Evolutionary conservation across 1,140 invertebrate genomes (phyloP).

Genomic region (Drosophila dunni): DNA sequence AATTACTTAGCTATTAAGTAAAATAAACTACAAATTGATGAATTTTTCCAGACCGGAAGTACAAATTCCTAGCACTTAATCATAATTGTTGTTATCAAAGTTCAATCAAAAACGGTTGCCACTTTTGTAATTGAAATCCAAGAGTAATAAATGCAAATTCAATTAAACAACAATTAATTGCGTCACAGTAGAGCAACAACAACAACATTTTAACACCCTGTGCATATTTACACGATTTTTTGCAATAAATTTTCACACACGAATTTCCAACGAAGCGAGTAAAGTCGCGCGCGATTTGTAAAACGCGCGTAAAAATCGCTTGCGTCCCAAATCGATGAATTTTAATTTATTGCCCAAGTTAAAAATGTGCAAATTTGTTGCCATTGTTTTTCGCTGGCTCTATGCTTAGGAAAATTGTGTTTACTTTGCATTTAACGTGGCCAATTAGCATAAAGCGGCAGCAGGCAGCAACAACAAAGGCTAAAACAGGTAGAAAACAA

Average conservation of each 20-base stretch:
- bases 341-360: constrained; percentile 69
- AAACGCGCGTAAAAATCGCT: constrained; percentile 46
- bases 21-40: constrained; percentile 1
- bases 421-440: constrained; percentile 63
- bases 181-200: constrained; percentile 5
- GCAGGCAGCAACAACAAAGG: constrained; percentile 25
- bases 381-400: constrained; percentile 25
- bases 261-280: background rate
- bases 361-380: constrained; percentile 71
- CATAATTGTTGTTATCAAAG: constrained; percentile 16
- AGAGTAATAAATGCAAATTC: constrained; percentile 74
- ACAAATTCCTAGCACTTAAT: constrained; percentile 10
- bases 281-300: constrained; percentile 11
- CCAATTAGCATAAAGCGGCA: constrained; percentile 71
- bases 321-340: constrained; percentile 44
- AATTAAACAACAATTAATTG: constrained; percentile 73
- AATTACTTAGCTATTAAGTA: background rate
- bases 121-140: constrained; percentile 62
- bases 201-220: constrained; percentile 37
- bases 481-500: constrained; percentile 1
- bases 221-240: constrained; percentile 78
- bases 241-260: constrained; percentile 56
- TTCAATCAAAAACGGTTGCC: constrained; percentile 61
- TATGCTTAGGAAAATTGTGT: constrained; percentile 58
- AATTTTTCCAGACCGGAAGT: constrained; percentile 31